Conservation (phyloP, 2,113 vertebrate genomes). For the Myotis yumanensis region DNA sequence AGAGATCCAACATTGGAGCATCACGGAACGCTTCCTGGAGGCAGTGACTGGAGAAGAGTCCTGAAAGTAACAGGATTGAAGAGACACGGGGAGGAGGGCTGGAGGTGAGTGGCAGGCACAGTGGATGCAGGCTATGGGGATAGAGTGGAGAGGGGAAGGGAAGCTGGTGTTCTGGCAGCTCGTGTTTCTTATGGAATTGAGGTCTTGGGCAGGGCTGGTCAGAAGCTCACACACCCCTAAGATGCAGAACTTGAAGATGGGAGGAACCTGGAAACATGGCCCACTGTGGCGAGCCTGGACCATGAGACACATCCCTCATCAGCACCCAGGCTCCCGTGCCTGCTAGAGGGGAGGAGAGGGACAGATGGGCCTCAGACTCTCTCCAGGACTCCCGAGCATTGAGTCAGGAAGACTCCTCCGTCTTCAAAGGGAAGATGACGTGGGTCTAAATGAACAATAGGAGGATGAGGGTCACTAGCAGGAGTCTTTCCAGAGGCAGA, state of each 20-base stretch:
- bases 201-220: neutral
- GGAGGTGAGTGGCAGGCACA: neutral
- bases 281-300: no score
- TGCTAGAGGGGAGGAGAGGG: neutral
- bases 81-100: no score
- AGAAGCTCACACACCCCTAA: neutral
- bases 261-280: neutral
- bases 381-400: neutral
- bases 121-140: neutral
- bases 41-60: neutral
- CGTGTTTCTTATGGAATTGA: neutral
- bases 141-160: neutral
- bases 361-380: neutral
- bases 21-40: neutral
- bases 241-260: neutral
- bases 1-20: neutral
- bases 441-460: neutral
- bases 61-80: neutral
- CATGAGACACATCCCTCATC: neutral
- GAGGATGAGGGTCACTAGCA: fast-evolving
- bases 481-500: neutral
- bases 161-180: neutral
- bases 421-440: neutral
- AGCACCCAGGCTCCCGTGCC: no score
- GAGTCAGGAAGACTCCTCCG: neutral